Conservation (phyloP, 2,888 invertebrate genomes). For the Catocala fraxini region DNA sequence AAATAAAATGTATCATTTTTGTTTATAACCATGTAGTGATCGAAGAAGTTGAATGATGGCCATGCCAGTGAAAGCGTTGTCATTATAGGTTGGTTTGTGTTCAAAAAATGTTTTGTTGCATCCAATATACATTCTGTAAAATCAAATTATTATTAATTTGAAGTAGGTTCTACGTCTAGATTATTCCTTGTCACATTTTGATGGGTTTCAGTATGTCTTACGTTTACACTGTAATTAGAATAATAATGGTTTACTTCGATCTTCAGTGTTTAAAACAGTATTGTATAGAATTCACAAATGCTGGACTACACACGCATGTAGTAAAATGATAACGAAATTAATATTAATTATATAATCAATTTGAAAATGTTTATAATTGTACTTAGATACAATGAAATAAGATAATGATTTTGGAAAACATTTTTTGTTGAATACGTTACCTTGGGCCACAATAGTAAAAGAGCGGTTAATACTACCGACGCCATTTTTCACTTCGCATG, state of each 20-base stretch:
- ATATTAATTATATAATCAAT: no score
- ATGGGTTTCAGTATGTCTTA: no score
- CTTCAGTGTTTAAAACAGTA: no score
- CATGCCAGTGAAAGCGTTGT: slow-evolving; percentile 36
- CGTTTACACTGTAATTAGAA: no score
- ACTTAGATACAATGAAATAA: no score
- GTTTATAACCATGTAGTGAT: slow-evolving; percentile 52
- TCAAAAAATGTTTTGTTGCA: slow-evolving; percentile 45
- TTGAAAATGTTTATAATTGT: no score
- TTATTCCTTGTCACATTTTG: no score
- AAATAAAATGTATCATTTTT: slow-evolving; percentile 43
- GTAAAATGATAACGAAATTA: no score
- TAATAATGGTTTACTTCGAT: no score
- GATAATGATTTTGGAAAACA: neutral
- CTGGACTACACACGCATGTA: no score
- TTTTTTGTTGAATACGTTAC: slow-evolving; percentile 36
- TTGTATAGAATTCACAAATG: no score
- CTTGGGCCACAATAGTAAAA: slow-evolving; percentile 55
- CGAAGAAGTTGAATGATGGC: slow-evolving; percentile 37
- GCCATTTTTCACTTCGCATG: slow-evolving; percentile 61
- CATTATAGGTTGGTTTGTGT: slow-evolving; percentile 55
- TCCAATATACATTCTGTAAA: slow-evolving; percentile 67
- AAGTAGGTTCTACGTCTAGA: no score
- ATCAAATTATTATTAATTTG: slow-evolving; percentile 3
- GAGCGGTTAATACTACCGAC: slow-evolving; percentile 59